These are phyloP conservation scores for Monoplex corrugatus DNA, from an alignment of 2,888 invertebrate genomes.

Conservation along the genomic window DNA sequence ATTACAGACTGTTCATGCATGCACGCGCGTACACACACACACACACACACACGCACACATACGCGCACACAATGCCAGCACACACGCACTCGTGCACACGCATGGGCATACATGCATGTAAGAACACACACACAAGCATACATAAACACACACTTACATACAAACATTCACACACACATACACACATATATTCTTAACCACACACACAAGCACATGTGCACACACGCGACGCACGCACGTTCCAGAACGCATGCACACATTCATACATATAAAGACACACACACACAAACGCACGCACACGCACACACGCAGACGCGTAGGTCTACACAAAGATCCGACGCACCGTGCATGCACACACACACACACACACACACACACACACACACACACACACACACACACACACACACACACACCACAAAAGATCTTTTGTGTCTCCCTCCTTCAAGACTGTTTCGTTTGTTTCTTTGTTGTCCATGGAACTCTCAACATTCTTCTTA, in stretches of 20 bases:
- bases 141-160: neutral
- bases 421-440: no score
- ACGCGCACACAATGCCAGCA: neutral
- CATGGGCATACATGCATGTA: neutral
- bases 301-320: neutral
- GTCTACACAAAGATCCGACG: no score
- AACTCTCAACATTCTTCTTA: no score
- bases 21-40: neutral
- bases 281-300: neutral
- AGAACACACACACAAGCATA: neutral
- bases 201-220: neutral
- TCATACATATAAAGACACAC: neutral
- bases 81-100: neutral
- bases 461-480: no score
- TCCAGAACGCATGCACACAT: neutral
- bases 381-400: slow-evolving; percentile 23
- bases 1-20: neutral
- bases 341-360: neutral
- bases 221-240: neutral
- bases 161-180: neutral
- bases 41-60: slow-evolving; percentile 14
- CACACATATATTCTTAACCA: neutral
- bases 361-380: neutral
- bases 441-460: no score
- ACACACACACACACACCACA: neutral